Base-by-base conservation (phyloP, 2,797 vertebrate genomes). In the Benthosema pterotum region DNA sequence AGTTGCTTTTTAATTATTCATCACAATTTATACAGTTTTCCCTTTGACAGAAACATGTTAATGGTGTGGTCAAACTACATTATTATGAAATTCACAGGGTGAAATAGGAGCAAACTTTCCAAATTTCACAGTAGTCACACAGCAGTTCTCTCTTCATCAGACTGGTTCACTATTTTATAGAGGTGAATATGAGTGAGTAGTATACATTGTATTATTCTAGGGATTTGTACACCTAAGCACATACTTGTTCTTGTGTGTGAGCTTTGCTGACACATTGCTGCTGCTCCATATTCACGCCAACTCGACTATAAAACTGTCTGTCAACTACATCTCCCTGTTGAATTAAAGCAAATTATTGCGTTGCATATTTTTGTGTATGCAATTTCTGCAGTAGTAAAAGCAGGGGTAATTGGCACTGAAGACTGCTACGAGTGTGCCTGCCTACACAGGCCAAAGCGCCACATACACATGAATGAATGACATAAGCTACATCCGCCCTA, bases 1-100 rank as follows among this genome's bases (percentile, higher is more conserved):
- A 93, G 65, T 72, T 56, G 38, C 72, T 77, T 61, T 51, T 94
- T 90, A 96, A 95, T 95, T 95, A 96, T 89, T 96, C 74, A 90
- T 87, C 57, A 70, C 74, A 79, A 60, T 91, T 91, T 89, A 89
- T 79, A 77, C 65, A 80, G 83, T 88, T 91, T 89, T 92, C 77
- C 77, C 79, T 87, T 77, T 82, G 78, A 82, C 74, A 77, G 65
- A 82, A 76, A 65, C 81, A 79, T 84, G 83, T 84, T 75, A 80
- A 78, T 74, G 58, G 60, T 18, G 58, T 60, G 68, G 76, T 82
- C 54, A 84, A 62, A 73, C 68, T 67, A 69, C 56, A 60, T 60
- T 58, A 72, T 63, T 49, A 57, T 2, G 13, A 54, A 51, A 43
- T 55, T 25, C 13, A 65, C 54, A 18, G 57, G 60, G 52, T 17